phyloP scores from a whole-genome alignment of 2,888 invertebrate species.

The Synanthedon vespiformis region DNA sequence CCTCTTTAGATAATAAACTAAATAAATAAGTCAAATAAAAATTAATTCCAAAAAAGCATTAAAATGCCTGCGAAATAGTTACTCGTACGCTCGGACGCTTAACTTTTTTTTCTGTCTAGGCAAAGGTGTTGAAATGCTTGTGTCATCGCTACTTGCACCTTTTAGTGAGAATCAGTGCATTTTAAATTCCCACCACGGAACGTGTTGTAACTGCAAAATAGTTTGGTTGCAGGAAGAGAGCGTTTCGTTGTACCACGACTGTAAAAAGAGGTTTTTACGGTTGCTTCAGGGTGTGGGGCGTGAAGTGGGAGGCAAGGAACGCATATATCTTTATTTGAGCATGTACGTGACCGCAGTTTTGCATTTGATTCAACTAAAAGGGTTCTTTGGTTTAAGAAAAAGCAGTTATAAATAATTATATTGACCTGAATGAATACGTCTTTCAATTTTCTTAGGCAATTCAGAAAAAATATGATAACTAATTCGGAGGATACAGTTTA shows the following conservation, averaged over 20 bases:
- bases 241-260: constrained; percentile 52
- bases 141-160: background rate
- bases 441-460: too few species aligned
- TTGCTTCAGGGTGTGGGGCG: constrained; percentile 17
- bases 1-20: too few species aligned
- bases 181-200: constrained; percentile 26
- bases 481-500: too few species aligned
- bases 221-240: constrained; percentile 40
- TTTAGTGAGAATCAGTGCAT: constrained; percentile 23
- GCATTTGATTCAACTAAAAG: constrained; percentile 39
- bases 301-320: constrained; percentile 12
- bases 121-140: background rate
- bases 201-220: constrained; percentile 28
- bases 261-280: constrained; percentile 62
- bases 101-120: too few species aligned
- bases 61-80: too few species aligned
- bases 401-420: background rate
- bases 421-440: too few species aligned
- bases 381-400: constrained; percentile 15
- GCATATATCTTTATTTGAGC: constrained; percentile 49
- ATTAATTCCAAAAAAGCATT: too few species aligned
- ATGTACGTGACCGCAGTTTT: constrained; percentile 48
- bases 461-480: too few species aligned
- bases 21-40: too few species aligned
- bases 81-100: too few species aligned